These are phyloP conservation scores for Nothoprocta perdicaria DNA, from an alignment of 2,113 vertebrate genomes.

Conservation along the genomic window DNA sequence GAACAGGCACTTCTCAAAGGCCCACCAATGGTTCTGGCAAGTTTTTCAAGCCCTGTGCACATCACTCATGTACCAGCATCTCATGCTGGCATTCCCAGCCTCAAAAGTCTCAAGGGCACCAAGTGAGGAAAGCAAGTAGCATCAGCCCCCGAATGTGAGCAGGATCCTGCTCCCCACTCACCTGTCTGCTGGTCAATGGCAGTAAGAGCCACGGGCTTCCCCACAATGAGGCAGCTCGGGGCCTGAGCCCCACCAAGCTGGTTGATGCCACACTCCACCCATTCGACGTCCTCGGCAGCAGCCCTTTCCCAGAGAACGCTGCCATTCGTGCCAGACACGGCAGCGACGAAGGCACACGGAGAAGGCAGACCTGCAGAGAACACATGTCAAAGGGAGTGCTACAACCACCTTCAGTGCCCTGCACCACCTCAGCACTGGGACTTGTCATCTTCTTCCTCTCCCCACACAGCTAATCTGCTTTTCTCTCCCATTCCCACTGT, in stretches of 20 bases:
- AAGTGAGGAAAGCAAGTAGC: background rate
- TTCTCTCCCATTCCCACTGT: background rate
- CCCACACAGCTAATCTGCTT: background rate
- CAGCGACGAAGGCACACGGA: slow-evolving; percentile 83
- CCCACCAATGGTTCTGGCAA: background rate
- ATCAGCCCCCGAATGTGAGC: rapidly evolving
- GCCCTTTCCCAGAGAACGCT: slow-evolving; percentile 82
- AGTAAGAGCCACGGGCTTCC: slow-evolving; percentile 50
- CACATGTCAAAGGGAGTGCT: background rate
- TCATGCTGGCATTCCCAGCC: rapidly evolving
- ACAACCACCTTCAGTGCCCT: background rate
- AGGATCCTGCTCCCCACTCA: slow-evolving; percentile 39
- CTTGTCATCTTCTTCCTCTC: background rate
- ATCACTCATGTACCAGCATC: background rate
- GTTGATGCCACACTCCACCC: slow-evolving; percentile 80
- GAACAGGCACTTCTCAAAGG: background rate
- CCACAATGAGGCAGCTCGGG: slow-evolving; percentile 81
- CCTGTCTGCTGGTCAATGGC: slow-evolving; percentile 79
- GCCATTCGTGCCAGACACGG: slow-evolving; percentile 86
- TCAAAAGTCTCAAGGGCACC: background rate
- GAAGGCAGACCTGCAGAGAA: slow-evolving; percentile 79
- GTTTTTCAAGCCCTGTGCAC: background rate
- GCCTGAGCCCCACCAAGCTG: background rate
- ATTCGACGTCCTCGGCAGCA: slow-evolving; percentile 76
- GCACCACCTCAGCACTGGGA: rapidly evolving